Conservation (phyloP, 1,140 invertebrate genomes). For the Drosophila mauritiana region DNA sequence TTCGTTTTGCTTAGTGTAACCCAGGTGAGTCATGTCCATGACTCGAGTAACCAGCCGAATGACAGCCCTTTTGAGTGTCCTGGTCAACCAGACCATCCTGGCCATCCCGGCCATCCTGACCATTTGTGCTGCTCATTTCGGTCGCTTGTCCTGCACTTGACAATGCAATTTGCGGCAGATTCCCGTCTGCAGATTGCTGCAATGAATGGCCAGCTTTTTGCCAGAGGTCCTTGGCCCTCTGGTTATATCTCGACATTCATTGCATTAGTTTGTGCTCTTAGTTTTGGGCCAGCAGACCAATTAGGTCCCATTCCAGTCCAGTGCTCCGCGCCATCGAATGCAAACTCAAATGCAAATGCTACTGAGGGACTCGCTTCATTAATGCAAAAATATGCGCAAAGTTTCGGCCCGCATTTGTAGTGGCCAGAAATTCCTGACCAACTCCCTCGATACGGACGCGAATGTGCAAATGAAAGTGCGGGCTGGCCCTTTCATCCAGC, state of each 20-base stretch:
- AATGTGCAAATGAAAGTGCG: background rate
- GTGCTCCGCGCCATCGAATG: background rate
- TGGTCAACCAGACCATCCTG: background rate
- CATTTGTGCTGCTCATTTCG: constrained; percentile 41
- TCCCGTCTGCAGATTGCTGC: constrained; percentile 3
- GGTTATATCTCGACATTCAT: constrained; percentile 49
- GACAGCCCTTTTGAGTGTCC: constrained; percentile 19
- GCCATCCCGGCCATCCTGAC: background rate
- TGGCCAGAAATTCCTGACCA: constrained; percentile 9
- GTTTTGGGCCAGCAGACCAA: constrained; percentile 24
- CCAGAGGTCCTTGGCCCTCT: background rate
- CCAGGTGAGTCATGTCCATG: constrained; percentile 9
- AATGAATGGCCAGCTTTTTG: constrained; percentile 15
- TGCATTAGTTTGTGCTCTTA: constrained; percentile 38
- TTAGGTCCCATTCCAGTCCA: constrained; percentile 8
- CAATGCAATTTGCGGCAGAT: constrained; percentile 62
- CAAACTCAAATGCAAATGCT: constrained; percentile 1
- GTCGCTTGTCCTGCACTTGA: constrained; percentile 48
- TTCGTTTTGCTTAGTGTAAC: background rate
- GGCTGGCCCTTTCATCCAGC: background rate
- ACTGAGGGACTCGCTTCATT: constrained; percentile 18
- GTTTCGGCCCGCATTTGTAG: constrained; percentile 11
- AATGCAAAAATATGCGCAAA: constrained; percentile 52
- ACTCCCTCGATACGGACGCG: background rate
- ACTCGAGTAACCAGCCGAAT: constrained; percentile 1